These are phyloP conservation scores for Eilema caniola DNA, from an alignment of 2,888 invertebrate genomes.

Conservation along the genomic window DNA sequence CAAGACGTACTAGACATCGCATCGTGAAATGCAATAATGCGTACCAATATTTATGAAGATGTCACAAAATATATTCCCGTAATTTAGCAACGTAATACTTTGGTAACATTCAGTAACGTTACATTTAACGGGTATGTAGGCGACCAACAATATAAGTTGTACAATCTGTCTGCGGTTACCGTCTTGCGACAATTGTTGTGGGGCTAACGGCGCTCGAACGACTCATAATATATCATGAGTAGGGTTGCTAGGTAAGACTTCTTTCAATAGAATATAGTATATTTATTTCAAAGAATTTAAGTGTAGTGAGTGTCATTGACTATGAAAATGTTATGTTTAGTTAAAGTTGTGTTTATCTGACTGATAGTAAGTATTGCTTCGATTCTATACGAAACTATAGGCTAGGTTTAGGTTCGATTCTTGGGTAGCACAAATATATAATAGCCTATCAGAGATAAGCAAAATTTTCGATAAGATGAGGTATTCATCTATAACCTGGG, in stretches of 20 bases:
- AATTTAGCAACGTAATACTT: conserved; percentile 40
- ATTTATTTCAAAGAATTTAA: background rate
- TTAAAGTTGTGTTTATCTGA: too few species aligned
- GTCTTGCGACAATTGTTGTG: conserved; percentile 44
- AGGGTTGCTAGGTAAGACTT: conserved; percentile 24
- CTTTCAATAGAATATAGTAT: background rate
- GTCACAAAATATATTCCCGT: conserved; percentile 23
- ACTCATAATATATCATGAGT: conserved; percentile 39
- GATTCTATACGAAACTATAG: too few species aligned
- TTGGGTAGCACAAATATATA: too few species aligned
- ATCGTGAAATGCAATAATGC: conserved; percentile 11
- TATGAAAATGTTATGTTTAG: background rate
- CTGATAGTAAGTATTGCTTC: background rate
- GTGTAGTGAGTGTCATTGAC: background rate
- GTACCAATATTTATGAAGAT: conserved; percentile 14
- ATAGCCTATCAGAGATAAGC: too few species aligned
- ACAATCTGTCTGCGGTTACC: conserved; percentile 49
- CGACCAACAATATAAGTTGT: conserved; percentile 48
- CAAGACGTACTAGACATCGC: conserved; percentile 4
- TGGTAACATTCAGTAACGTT: conserved; percentile 30
- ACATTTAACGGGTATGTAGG: conserved; percentile 38
- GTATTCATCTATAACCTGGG: too few species aligned
- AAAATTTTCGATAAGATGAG: too few species aligned
- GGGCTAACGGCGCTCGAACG: conserved; percentile 43
- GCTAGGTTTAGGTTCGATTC: background rate